phyloP scores from a whole-genome alignment of 2,113 vertebrate genomes.

The Arvicanthis niloticus region DNA sequence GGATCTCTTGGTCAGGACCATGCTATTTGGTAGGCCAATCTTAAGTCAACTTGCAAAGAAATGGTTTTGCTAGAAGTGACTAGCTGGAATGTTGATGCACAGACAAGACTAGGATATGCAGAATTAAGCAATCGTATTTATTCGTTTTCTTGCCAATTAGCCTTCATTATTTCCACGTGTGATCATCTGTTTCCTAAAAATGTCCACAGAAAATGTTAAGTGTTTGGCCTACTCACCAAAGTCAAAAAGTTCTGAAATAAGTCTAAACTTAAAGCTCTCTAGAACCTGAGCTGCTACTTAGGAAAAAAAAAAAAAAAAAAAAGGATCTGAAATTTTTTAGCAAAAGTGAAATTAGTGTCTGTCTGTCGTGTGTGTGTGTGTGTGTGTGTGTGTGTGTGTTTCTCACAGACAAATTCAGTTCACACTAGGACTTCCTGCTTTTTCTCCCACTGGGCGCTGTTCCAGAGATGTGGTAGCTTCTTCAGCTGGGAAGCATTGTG shows the following conservation, averaged over 20 bases:
- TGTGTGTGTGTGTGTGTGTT: background rate
- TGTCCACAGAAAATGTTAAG: background rate
- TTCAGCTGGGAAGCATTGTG: background rate
- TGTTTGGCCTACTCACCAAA: background rate
- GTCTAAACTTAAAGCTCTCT: background rate
- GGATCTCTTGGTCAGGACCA: background rate
- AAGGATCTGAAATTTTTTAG: background rate
- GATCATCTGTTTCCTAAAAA: background rate
- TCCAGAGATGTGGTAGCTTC: background rate
- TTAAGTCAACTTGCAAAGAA: background rate
- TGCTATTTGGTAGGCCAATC: background rate
- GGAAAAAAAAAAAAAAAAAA: background rate
- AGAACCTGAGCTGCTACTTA: background rate
- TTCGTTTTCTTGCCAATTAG: background rate
- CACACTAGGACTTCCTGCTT: background rate
- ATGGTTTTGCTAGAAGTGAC: background rate
- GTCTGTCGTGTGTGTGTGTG: background rate
- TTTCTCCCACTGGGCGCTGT: background rate
- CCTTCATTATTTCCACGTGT: background rate
- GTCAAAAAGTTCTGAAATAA: slow-evolving; percentile 10
- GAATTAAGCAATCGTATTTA: background rate
- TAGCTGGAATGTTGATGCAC: background rate
- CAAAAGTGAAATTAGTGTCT: background rate
- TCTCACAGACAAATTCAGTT: background rate
- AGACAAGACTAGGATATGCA: background rate